Evolutionary conservation across 2,888 invertebrate species (phyloP).

Genomic region (Aleiodes leptofemur): DNA sequence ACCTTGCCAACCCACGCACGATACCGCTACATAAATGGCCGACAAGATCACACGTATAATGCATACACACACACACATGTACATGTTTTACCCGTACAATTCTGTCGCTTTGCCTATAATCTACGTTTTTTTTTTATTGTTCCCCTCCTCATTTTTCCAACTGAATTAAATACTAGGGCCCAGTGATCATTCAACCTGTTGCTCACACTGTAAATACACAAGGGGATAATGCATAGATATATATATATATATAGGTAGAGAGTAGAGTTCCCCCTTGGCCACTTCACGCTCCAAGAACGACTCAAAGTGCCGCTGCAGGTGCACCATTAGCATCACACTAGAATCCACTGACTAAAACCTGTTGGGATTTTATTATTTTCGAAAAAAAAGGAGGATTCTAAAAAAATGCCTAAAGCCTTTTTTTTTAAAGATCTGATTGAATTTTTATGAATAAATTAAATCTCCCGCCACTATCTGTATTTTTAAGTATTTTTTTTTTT

Average conservation of each 20-base stretch:
- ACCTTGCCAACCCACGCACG: slow-evolving; percentile 70
- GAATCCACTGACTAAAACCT: background rate
- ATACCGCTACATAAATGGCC: slow-evolving; percentile 67
- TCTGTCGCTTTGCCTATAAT: slow-evolving; percentile 30
- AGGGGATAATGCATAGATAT: background rate
- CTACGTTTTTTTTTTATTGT: slow-evolving; percentile 30
- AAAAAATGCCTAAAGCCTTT: background rate
- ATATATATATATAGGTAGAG: too few relatives aligned
- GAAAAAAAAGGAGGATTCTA: background rate
- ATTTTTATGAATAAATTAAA: background rate
- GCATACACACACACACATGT: slow-evolving; percentile 4
- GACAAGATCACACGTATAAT: slow-evolving; percentile 38
- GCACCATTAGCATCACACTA: slow-evolving; percentile 41
- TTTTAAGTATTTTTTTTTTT: too few relatives aligned
- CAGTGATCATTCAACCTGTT: slow-evolving; percentile 30
- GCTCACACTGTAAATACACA: background rate
- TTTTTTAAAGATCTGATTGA: background rate
- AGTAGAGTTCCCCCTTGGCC: slow-evolving; percentile 28
- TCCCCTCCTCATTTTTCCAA: slow-evolving; percentile 22
- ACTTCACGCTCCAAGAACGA: slow-evolving; percentile 48
- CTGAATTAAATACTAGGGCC: slow-evolving; percentile 27
- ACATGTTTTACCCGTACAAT: slow-evolving; percentile 27
- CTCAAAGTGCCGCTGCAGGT: slow-evolving; percentile 54
- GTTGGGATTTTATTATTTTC: background rate
- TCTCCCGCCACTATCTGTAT: background rate